Percentiles rank a stretch among this genome's conserved stretches.
These are phyloP conservation scores for Latrodectus hesperus DNA, from an alignment of 2,888 invertebrate species.

Conservation along the genomic window DNA sequence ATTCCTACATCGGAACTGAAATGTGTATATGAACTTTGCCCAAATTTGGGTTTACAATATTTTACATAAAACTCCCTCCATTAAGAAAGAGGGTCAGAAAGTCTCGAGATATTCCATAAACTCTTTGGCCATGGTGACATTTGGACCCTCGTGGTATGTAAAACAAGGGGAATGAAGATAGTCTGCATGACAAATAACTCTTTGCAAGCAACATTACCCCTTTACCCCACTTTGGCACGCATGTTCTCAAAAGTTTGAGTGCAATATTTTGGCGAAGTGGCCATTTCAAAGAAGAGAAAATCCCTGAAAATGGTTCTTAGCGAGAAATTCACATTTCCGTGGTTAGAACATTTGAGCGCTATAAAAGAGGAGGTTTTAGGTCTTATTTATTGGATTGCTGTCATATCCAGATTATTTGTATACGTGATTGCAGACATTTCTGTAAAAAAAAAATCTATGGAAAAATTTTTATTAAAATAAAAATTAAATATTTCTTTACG, in stretches of 20 bases:
- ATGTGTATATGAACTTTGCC: neutral
- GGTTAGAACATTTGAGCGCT: conserved; percentile 23
- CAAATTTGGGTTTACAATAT: neutral
- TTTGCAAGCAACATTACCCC: conserved; percentile 41
- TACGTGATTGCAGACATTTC: too few species aligned
- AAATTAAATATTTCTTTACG: too few species aligned
- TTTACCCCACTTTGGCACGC: conserved; percentile 34
- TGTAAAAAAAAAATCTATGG: too few species aligned
- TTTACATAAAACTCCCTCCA: conserved; percentile 3
- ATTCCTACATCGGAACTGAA: too few species aligned
- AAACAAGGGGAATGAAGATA: conserved; percentile 35
- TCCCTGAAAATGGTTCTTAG: conserved; percentile 32
- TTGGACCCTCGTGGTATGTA: conserved; percentile 27
- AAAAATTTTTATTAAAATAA: too few species aligned
- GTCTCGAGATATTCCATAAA: conserved; percentile 18
- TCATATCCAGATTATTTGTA: too few species aligned
- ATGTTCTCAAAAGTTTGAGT: conserved; percentile 22
- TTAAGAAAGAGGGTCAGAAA: conserved; percentile 1
- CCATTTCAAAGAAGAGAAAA: conserved; percentile 34
- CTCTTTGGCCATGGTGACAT: conserved; percentile 8
- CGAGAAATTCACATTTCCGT: conserved; percentile 33
- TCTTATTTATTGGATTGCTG: conserved; percentile 20
- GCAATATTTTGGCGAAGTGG: conserved; percentile 48
- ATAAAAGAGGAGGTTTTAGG: conserved; percentile 24
- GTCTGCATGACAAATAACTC: conserved; percentile 36